Conservation (phyloP, 1,140 invertebrate genomes). For the Cherax destructor region DNA sequence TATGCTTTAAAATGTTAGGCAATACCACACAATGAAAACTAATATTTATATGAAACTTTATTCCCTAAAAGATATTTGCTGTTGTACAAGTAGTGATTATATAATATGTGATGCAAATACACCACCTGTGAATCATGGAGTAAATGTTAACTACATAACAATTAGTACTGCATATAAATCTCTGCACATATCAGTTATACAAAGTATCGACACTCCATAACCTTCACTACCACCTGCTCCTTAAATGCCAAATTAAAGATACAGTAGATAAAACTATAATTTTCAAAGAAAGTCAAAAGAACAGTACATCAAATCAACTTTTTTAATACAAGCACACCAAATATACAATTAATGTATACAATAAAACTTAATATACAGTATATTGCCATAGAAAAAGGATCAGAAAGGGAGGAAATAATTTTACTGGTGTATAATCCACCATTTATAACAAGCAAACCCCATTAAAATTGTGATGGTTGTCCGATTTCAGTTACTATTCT, state of each 20-base stretch:
- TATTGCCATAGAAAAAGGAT: no score
- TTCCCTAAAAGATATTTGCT: slow-evolving; percentile 42
- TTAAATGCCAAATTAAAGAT: neutral
- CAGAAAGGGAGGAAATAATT: no score
- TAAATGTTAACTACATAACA: slow-evolving; percentile 19
- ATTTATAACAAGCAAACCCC: no score
- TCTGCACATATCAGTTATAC: slow-evolving; percentile 23
- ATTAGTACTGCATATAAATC: slow-evolving; percentile 43
- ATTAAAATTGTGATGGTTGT: no score
- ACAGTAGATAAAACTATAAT: slow-evolving; percentile 2
- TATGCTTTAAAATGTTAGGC: no score
- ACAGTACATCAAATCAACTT: neutral
- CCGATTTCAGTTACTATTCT: no score
- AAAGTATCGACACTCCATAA: slow-evolving; percentile 7
- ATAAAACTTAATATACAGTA: no score
- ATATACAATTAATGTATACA: no score
- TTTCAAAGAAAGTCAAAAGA: neutral
- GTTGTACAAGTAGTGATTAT: slow-evolving; percentile 36
- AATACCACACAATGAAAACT: no score
- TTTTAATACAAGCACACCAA: slow-evolving; percentile 10
- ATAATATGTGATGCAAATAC: neutral
- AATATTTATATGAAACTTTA: slow-evolving; percentile 26
- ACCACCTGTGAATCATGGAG: slow-evolving; percentile 19
- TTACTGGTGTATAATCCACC: no score
- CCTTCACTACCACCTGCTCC: neutral